phyloP scores from a whole-genome alignment of 2,113 vertebrate species.

The Elephantulus edwardii region DNA sequence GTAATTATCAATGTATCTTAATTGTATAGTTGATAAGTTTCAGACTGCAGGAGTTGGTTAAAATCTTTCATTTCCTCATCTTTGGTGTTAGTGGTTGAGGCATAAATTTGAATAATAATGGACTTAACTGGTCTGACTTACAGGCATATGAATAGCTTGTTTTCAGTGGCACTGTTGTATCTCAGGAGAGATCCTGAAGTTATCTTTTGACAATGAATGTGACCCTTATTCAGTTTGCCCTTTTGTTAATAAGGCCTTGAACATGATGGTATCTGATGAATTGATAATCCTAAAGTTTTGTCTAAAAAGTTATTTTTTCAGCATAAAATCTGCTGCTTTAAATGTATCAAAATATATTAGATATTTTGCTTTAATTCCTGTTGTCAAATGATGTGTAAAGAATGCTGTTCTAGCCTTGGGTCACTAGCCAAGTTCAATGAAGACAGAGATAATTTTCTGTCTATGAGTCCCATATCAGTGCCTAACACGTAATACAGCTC shows the following conservation, averaged over 20 bases:
- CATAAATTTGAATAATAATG: neutral
- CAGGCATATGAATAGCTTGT: neutral
- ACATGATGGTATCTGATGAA: constrained; percentile 5
- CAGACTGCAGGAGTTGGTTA: no score
- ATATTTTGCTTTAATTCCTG: neutral
- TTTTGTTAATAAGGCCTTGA: neutral
- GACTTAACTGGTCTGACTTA: neutral
- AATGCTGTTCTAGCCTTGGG: neutral
- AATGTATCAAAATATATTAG: constrained; percentile 8
- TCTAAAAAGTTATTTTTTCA: neutral
- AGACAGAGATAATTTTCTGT: neutral
- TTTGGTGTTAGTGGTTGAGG: neutral
- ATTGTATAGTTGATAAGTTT: no score
- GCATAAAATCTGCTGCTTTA: neutral
- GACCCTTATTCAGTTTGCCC: no score
- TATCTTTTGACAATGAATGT: neutral
- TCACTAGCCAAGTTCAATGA: neutral
- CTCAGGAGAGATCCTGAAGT: neutral
- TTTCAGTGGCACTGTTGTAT: neutral
- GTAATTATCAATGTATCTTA: no score
- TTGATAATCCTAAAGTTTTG: neutral
- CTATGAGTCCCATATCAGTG: neutral
- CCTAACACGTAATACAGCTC: neutral
- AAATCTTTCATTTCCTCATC: neutral
- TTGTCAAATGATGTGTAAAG: neutral